Evolutionary conservation across 1,140 invertebrate genomes (phyloP), one percentile per base, ranked within the genome.

Genomic region (Drosophila melanica): DNA sequence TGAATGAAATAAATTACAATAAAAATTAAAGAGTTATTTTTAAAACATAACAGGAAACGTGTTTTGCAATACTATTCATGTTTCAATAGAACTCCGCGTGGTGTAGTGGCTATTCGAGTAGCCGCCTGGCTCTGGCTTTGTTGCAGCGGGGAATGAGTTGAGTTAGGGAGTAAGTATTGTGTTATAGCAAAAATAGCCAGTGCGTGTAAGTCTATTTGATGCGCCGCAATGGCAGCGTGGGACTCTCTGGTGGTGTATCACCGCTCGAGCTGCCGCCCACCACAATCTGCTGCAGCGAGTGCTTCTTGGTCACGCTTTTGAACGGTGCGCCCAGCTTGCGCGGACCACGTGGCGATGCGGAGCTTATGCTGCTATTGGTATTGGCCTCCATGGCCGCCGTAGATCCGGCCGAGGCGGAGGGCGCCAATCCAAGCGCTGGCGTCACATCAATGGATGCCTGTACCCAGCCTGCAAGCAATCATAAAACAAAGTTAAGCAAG

Each of bases 221-320:
- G 59, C 87, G 87, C 9, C 91, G 80, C 44, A 82, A 66, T 3
- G 91, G 90, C 62, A 92, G 77, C 45, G 93, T 92, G 4, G 93
- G 93, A 90, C 93, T 93, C 65, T 93, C 93, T 3, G 93, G 93
- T 5, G 93, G 93, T 39, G 93, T 93, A 39, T 75, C 77, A 7
- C 90, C 77, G 0, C 71, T 67, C 18, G 60, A 50, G 53, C 72
- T 77, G 41, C 73, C 81, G 14, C 81, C 84, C 5, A 87, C 65
- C 5, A 73, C 84, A 51, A 89, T 89, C 79, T 93, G 68, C n/a
- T 92, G 90, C 50, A 85, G 66, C 1, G 87, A 82, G 42, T 81
- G 81, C 71, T 92, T 82, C 64, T 90, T 87, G 91, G 93, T 92
- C 45, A 91, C 92, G 58, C 76, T 86, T 76, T 93, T 93, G 47